A percentile compares a stretch with the other conserved stretches of the same genome.
These are phyloP conservation scores for Gymnodraco acuticeps DNA, from an alignment of 2,797 vertebrate genomes.

Conservation along the genomic window DNA sequence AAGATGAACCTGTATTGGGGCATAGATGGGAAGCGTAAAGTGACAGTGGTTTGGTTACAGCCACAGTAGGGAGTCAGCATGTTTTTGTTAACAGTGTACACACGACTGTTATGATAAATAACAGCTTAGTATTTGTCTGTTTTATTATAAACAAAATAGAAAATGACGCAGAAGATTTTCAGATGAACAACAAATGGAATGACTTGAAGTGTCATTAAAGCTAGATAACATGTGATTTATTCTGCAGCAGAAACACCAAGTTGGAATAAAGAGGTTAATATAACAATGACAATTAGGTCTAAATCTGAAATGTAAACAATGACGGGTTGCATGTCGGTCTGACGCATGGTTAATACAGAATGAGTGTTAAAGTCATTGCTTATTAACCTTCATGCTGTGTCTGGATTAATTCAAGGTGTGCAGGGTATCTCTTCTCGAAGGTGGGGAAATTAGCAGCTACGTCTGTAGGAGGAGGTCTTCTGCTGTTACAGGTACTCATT, in stretches of 20 bases:
- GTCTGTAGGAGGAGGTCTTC: slow-evolving; percentile 96
- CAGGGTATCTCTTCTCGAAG: slow-evolving; percentile 98
- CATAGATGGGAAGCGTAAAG: too few relatives aligned
- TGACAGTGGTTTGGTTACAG: too few relatives aligned
- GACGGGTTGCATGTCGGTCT: not conserved
- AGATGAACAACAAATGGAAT: too few relatives aligned
- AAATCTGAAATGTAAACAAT: not conserved
- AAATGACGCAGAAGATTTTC: too few relatives aligned
- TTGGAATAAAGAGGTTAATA: not conserved
- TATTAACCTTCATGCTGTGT: not conserved
- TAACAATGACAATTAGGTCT: not conserved
- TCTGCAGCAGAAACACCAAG: not conserved
- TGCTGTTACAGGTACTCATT: slow-evolving; percentile 93
- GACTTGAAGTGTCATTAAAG: not conserved
- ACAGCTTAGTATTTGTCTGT: too few relatives aligned
- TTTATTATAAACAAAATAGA: too few relatives aligned
- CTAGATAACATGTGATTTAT: not conserved
- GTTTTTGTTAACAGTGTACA: too few relatives aligned
- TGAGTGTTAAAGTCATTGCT: not conserved
- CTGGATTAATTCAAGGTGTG: slow-evolving; percentile 88
- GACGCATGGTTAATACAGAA: not conserved
- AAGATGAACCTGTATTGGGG: too few relatives aligned
- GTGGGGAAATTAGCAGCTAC: slow-evolving; percentile 98
- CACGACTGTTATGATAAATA: too few relatives aligned
- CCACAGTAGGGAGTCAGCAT: too few relatives aligned